Evolutionary conservation across 2,888 invertebrate species (phyloP).

Genomic region (Acholoe squamosa): DNA sequence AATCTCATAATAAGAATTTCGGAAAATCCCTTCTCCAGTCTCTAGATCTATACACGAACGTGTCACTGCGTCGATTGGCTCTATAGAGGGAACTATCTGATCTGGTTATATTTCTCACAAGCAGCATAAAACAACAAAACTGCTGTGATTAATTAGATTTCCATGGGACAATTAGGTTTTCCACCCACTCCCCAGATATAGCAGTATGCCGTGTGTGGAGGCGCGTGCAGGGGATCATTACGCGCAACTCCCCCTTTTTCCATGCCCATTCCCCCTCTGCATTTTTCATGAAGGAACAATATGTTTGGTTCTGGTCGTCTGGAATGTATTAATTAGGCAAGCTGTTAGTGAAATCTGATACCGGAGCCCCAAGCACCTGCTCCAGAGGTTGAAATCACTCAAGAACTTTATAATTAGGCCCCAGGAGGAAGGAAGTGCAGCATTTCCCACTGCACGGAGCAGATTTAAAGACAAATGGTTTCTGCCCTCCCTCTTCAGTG

Average conservation of each 20-base stretch:
- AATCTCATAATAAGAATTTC: no score
- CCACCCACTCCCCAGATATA: neutral
- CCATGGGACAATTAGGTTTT: slow-evolving; percentile 16
- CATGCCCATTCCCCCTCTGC: neutral
- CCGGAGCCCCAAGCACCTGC: slow-evolving; percentile 6
- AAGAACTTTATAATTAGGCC: slow-evolving; percentile 25
- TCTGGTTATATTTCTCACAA: no score
- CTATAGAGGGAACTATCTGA: no score
- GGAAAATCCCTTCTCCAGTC: no score
- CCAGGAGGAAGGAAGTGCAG: neutral
- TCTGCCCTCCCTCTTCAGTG: neutral
- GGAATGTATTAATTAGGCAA: slow-evolving; percentile 36
- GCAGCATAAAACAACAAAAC: no score
- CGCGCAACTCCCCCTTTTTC: neutral
- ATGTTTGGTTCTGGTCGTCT: slow-evolving; percentile 32
- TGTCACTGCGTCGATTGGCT: no score
- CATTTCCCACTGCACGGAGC: neutral
- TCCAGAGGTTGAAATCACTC: slow-evolving; percentile 14
- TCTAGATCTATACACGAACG: no score
- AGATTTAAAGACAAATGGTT: neutral
- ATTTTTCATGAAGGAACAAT: neutral
- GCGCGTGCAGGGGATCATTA: neutral
- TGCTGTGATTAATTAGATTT: neutral
- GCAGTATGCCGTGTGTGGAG: neutral
- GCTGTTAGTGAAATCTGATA: slow-evolving; percentile 23